Evolutionary conservation across 2,113 vertebrate genomes (phyloP).

Genomic region (Ahaetulla prasina): DNA sequence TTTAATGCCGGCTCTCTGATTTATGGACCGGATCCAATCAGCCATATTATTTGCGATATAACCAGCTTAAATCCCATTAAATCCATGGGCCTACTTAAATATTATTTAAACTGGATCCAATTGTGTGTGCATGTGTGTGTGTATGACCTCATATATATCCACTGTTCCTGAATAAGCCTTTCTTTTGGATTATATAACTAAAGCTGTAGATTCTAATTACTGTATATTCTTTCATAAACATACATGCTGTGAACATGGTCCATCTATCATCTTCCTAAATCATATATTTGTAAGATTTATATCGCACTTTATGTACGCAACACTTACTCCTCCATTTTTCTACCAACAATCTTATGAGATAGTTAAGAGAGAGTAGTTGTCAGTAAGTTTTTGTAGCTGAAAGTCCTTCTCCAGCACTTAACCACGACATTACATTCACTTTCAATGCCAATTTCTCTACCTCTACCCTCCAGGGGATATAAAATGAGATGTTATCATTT

Average conservation of each 20-base stretch:
- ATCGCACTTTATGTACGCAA: background rate
- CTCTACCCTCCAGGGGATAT: background rate
- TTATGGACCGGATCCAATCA: background rate
- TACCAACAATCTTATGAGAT: background rate
- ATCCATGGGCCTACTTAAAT: background rate
- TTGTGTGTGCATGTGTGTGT: no score
- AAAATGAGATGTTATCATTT: background rate
- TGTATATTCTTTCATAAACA: background rate
- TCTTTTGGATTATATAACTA: background rate
- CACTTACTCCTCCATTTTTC: background rate
- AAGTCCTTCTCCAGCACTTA: background rate
- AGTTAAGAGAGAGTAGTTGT: background rate
- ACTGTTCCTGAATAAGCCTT: background rate
- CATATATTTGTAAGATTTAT: background rate
- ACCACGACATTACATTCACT: background rate
- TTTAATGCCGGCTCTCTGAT: background rate
- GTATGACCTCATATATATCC: no score
- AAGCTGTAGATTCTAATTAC: background rate
- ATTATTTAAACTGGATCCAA: background rate
- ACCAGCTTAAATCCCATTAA: background rate
- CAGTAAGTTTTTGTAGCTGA: background rate
- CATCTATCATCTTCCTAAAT: background rate
- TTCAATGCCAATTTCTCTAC: background rate
- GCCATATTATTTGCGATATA: background rate
- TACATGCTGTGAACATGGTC: background rate